A percentile compares a stretch with the other conserved stretches of the same genome.
These are phyloP conservation scores for Gandaritis pyraliata DNA, from an alignment of 2,888 invertebrate genomes.

Conservation along the genomic window DNA sequence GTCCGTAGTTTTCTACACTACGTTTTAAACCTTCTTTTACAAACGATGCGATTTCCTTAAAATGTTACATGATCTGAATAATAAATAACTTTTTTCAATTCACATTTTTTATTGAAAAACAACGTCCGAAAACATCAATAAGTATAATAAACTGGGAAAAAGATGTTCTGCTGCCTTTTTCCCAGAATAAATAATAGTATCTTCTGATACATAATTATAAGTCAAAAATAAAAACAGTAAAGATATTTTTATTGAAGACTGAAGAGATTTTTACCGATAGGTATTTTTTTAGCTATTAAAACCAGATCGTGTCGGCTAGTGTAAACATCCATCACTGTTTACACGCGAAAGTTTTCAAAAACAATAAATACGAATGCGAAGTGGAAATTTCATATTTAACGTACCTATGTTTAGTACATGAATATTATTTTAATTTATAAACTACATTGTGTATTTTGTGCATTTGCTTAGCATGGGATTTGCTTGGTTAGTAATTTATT, in stretches of 20 bases:
- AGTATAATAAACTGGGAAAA: no score
- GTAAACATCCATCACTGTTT: slow-evolving; percentile 29
- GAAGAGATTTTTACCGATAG: no score
- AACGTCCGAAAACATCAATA: no score
- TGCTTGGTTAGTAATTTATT: not conserved
- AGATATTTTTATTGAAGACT: no score
- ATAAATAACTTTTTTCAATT: no score
- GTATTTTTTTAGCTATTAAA: not conserved
- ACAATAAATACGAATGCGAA: slow-evolving; percentile 35
- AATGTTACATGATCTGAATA: no score
- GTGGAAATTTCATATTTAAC: slow-evolving; percentile 35
- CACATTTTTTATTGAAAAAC: no score
- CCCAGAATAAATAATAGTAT: no score
- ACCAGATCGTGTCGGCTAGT: slow-evolving; percentile 10
- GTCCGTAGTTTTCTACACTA: slow-evolving; percentile 24
- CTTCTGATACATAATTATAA: no score
- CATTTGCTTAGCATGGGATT: not conserved
- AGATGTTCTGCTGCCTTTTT: no score
- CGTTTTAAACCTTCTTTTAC: not conserved
- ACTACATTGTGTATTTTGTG: not conserved
- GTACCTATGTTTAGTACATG: slow-evolving; percentile 19
- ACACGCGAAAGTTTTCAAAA: slow-evolving; percentile 40
- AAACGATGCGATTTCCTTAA: not conserved
- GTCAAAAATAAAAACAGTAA: no score
- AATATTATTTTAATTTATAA: slow-evolving; percentile 22